Conservation (phyloP, 2,888 invertebrate genomes). For the Lumbricus terrestris region DNA sequence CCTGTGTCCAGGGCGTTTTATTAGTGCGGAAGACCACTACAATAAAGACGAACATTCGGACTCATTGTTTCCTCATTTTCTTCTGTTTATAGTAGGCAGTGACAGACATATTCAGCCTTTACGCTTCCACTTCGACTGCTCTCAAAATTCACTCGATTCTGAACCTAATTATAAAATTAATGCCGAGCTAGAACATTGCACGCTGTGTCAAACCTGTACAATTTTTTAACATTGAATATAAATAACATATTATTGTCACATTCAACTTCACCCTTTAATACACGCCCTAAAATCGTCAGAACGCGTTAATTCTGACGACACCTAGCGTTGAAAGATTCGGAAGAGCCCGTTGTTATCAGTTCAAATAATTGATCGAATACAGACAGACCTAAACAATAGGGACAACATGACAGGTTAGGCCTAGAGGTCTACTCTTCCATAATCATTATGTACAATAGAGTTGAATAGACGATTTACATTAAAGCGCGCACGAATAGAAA, state of each 20-base stretch:
- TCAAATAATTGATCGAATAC: not conserved
- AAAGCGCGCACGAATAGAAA: not conserved
- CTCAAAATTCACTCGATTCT: not conserved
- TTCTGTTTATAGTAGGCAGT: not conserved
- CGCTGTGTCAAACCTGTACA: not conserved
- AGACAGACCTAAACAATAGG: not conserved
- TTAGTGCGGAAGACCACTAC: too few relatives aligned
- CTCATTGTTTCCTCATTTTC: not conserved
- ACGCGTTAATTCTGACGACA: not conserved
- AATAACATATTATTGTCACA: not conserved
- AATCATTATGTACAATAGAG: not conserved
- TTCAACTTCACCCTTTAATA: not conserved
- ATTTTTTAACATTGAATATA: not conserved
- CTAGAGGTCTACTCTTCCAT: not conserved
- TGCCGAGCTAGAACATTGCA: not conserved
- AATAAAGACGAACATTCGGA: not conserved
- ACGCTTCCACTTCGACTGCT: not conserved
- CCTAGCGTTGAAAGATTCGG: not conserved
- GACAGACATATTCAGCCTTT: not conserved
- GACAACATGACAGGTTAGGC: not conserved
- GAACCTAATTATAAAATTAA: not conserved
- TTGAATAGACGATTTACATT: not conserved
- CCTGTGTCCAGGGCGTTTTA: too few relatives aligned
- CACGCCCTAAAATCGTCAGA: too few relatives aligned
- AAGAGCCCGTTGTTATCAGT: not conserved